Percentiles rank a stretch among this genome's conserved stretches.
These are phyloP conservation scores for Propithecus coquereli DNA, from an alignment of 2,113 vertebrate species.

Conservation along the genomic window DNA sequence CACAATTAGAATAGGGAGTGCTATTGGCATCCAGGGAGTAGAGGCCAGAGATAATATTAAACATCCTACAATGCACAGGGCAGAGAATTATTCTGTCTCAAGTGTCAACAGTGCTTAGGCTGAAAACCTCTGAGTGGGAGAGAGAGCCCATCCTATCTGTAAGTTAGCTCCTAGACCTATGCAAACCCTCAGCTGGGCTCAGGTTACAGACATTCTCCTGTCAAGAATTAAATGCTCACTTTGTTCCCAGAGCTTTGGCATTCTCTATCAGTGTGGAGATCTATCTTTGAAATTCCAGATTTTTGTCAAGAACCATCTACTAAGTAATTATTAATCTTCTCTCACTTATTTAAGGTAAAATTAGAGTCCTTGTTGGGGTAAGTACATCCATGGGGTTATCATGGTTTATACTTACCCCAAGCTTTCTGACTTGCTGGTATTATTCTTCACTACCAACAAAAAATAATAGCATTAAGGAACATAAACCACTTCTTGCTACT, in stretches of 20 bases:
- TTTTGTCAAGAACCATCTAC: background rate
- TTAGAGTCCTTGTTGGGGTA: background rate
- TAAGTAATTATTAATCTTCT: background rate
- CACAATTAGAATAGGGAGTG: background rate
- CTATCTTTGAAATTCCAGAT: background rate
- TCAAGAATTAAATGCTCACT: background rate
- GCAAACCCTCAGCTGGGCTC: background rate
- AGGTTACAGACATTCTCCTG: background rate
- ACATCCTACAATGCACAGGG: background rate
- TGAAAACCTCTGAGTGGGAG: background rate
- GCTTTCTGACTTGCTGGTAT: background rate
- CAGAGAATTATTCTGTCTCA: background rate
- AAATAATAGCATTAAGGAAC: background rate
- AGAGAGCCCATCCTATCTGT: background rate
- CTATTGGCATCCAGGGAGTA: background rate
- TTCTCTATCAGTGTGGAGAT: background rate
- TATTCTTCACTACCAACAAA: background rate
- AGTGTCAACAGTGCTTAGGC: too few relatives aligned
- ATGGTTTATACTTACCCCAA: background rate
- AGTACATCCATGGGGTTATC: background rate
- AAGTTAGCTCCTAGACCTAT: background rate
- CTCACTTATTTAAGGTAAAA: constrained; percentile 5
- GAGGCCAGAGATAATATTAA: background rate
- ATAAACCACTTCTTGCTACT: background rate
- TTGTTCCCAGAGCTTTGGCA: background rate